phyloP scores from a whole-genome alignment of 2,888 invertebrate genomes.

The Theretra japonica region DNA sequence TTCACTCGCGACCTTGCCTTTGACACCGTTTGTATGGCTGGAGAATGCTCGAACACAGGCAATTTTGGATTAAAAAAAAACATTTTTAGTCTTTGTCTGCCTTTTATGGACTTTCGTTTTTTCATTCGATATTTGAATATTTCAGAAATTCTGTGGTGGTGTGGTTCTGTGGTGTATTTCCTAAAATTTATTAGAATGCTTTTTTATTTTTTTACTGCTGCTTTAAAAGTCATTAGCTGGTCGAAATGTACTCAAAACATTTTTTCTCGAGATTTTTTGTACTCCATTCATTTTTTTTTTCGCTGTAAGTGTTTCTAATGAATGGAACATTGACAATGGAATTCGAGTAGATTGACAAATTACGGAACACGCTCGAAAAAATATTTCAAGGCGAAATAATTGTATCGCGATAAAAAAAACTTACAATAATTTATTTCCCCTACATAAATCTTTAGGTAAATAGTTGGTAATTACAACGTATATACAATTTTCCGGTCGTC shows the following conservation, averaged over 20 bases:
- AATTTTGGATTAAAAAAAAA: neutral
- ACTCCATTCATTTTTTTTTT: neutral
- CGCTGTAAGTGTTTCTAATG: neutral
- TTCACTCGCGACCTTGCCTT: slow-evolving; percentile 72
- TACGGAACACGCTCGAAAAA: neutral
- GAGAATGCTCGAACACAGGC: neutral
- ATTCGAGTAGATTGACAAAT: neutral
- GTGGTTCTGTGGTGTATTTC: neutral
- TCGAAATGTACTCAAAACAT: too few species aligned
- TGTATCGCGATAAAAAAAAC: neutral
- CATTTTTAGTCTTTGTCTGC: neutral
- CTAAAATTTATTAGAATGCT: too few species aligned
- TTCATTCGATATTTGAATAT: neutral
- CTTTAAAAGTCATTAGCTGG: too few species aligned
- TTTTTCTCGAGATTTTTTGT: too few species aligned
- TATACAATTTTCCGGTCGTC: slow-evolving; percentile 29
- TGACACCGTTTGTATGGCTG: slow-evolving; percentile 47
- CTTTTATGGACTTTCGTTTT: neutral
- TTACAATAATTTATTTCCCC: too few species aligned
- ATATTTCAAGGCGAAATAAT: slow-evolving; percentile 24
- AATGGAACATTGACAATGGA: neutral
- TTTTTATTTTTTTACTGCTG: too few species aligned
- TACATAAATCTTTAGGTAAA: neutral
- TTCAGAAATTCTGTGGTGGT: neutral
- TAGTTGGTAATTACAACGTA: neutral